Evolutionary conservation across 2,888 invertebrate genomes (phyloP), one percentile per base, ranked within the genome.

Genomic region (Zygothrica quintamaculata): DNA sequence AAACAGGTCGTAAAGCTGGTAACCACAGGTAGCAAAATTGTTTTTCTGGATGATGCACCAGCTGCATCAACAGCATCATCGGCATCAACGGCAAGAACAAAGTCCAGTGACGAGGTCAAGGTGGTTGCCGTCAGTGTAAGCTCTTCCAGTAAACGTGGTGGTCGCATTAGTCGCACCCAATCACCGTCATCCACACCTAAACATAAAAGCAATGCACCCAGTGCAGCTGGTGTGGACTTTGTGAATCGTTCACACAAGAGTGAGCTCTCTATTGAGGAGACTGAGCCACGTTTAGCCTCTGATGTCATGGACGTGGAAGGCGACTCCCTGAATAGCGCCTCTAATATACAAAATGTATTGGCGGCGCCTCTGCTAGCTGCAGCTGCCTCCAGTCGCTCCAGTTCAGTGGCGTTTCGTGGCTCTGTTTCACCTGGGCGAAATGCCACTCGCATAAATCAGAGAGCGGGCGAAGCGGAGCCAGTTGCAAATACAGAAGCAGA

Each of bases 261-360:
- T 77, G 93, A 93, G 59, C 92, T 93, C 65, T 92, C 92, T 50
- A 92, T 93, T 2, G 93, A 93, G 77, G 93, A 93, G 87, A 90
- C 90, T 1, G 92, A 92, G 47, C 93, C 93, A 3, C 70, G 79
- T 7, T 91, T 92, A 51, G 93, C 92, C 34, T 79, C 76, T 7
- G 84, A 84, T 22, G 75, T 66, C 18, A 70, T 84, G 69, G 85
- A 87, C 8, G 65, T 37, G 44, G 74, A 78, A 7, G 59, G 73
- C 18, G 90, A 90, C 48, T 88, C 90, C 6, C 68, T 80, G 40
- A 89, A 88, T 62, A 90, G 89, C 69, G 90, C 86, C 67, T 90
- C 89, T 55, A 91, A 88, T 60, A 88, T 90, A 82, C 84, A 87
- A 74, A 78, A 84, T 81, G 80, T 92, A 88, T 64, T 91, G 90